Conservation (phyloP, 2,113 vertebrate species). For the Larimichthys polyactis region DNA sequence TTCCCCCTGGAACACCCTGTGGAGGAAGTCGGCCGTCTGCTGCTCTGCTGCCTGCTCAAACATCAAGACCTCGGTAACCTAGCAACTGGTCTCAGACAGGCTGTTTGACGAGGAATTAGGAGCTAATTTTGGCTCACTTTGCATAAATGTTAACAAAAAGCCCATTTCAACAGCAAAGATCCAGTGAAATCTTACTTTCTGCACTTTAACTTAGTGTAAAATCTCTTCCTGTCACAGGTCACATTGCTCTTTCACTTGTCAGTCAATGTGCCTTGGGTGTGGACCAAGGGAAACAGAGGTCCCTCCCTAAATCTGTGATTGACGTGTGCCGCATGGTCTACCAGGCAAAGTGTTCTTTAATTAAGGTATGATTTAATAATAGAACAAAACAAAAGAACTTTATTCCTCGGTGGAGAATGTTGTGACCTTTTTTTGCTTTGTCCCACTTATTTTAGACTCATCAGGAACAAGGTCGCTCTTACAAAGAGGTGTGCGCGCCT, state of each 20-base stretch:
- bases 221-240: constrained; percentile 84
- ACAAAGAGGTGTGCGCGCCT: constrained; percentile 98
- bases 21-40: constrained; percentile 96
- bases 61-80: constrained; percentile 96
- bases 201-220: background rate
- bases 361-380: constrained; percentile 88
- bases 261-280: constrained; percentile 92
- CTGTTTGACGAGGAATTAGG: constrained; percentile 16
- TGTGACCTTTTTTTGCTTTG: background rate
- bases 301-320: constrained; percentile 95
- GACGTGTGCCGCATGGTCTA: constrained; percentile 98
- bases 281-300: constrained; percentile 94
- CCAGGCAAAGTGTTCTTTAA: constrained; percentile 98
- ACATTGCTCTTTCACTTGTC: constrained; percentile 93
- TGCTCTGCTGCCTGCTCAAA: constrained; percentile 97
- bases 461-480: constrained; percentile 98
- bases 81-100: constrained; percentile 44
- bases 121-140: constrained; percentile 14
- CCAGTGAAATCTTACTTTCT: background rate
- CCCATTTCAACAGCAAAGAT: background rate
- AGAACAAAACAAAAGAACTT: background rate
- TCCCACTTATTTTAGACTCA: constrained; percentile 87
- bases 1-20: constrained; percentile 98
- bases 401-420: background rate
- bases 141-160: too few species aligned